phyloP scores from a whole-genome alignment of 2,888 invertebrate species.

The Dryocosmus kuriphilus region DNA sequence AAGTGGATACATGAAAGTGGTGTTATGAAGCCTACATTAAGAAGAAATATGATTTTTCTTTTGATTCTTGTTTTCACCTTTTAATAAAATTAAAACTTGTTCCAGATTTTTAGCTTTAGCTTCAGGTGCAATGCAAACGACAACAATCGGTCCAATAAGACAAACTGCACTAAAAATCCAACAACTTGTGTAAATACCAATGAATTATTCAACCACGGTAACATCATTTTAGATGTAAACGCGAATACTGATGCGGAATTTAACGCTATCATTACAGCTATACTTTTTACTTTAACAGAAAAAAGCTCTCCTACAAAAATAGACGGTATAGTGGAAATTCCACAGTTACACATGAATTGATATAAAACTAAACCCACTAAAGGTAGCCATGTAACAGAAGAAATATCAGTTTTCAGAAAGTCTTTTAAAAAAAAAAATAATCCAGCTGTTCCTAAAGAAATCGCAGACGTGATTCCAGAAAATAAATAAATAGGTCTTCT shows the following conservation, averaged over 20 bases:
- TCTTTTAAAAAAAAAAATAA: conserved; percentile 80
- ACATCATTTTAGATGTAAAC: not conserved
- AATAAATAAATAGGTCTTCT: conserved; percentile 81
- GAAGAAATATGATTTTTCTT: too few species aligned
- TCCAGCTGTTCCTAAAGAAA: conserved; percentile 80
- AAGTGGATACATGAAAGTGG: too few species aligned
- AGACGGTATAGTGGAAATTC: not conserved
- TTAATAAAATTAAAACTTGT: not conserved
- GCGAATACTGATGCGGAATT: not conserved
- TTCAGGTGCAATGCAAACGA: not conserved
- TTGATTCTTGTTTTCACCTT: not conserved
- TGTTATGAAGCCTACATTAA: too few species aligned
- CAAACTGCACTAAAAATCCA: not conserved
- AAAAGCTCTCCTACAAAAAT: not conserved
- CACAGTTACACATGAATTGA: not conserved
- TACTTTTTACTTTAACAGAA: not conserved
- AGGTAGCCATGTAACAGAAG: conserved; percentile 78
- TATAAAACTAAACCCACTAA: not conserved
- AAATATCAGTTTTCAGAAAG: conserved; percentile 77
- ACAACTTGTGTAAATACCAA: not conserved
- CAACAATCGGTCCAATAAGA: not conserved
- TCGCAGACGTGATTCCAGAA: conserved; percentile 80
- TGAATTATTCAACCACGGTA: not conserved
- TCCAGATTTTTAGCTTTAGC: not conserved
- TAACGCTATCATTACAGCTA: not conserved